Base-by-base conservation (phyloP, 2,888 invertebrate genomes). In the Drosophila mulleri region DNA sequence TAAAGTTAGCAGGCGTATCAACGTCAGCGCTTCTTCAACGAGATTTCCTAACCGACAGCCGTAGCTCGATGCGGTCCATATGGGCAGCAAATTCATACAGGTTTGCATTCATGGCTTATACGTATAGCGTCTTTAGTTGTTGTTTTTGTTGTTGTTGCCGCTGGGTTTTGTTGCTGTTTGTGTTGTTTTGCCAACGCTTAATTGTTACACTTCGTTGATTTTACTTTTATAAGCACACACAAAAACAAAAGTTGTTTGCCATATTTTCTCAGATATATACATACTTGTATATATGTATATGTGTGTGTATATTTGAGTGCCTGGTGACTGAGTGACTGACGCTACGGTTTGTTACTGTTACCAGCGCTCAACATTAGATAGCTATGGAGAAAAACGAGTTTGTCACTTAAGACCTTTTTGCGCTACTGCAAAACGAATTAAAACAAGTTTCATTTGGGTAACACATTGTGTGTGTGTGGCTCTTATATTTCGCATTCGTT, bases 161-260 rank as follows among this genome's bases (percentile, higher is more conserved):
- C 20, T 44, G 18, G 2, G 20, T 18, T 4, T 2, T 14, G 44
- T 1, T 14, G 44, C 20, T 45, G 45, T 26, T 53, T 41, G 44
- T 64, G 78, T 66, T 83, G 78, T 78, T 84, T 72, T 72, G 75
- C 87, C 78, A 83, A 83, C 79, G 85, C 88, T 82, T 83, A 83
- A 76, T 83, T 89, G 88, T 88, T 89, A 86, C 90, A 89, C 90
- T 84, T 89, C 83, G 90, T 83, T 90, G 90, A 84, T 71, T 90
- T 83, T 89, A 88, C 80, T 88, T 86, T 88, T 83, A 81, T 81
- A 85, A 76, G 75, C 83, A 86, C 71, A 86, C 74, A 81, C 44
- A 79, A 79, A 88, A 83, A 82, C 85, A 86, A 86, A 88, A 83
- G 85, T 77, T 82, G 88, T 84, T 85, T 71, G 84, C 84, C 82